Conservation (phyloP, 2,888 invertebrate species). For the Sphaeridia pumilis region DNA sequence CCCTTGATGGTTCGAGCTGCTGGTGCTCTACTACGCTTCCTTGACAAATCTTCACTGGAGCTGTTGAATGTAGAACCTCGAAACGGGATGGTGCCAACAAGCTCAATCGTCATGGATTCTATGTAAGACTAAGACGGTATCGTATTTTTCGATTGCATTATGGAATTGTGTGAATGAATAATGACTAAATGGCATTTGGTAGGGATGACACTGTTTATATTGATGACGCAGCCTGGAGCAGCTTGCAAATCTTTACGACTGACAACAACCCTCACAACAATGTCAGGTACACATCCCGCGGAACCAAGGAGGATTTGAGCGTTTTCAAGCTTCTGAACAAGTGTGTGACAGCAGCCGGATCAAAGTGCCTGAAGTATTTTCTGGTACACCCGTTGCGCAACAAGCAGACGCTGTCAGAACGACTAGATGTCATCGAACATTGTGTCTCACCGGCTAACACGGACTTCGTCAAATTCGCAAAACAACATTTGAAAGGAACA, state of each 20-base stretch:
- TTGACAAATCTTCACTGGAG: constrained; percentile 53
- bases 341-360: constrained; percentile 59
- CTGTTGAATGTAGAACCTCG: constrained; percentile 38
- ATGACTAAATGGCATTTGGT: constrained; percentile 21
- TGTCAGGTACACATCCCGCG: constrained; percentile 47
- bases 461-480: constrained; percentile 51
- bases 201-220: constrained; percentile 58
- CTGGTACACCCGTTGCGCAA: constrained; percentile 60
- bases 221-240: constrained; percentile 58
- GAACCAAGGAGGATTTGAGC: constrained; percentile 56
- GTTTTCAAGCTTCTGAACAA: constrained; percentile 58
- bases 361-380: constrained; percentile 48
- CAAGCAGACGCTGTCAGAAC: constrained; percentile 47
- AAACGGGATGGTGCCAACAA: constrained; percentile 41
- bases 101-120: constrained; percentile 48
- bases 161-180: background rate
- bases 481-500: constrained; percentile 50
- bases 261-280: constrained; percentile 65
- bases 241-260: constrained; percentile 63
- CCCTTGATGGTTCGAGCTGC: constrained; percentile 54
- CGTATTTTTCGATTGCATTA: background rate
- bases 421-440: constrained; percentile 59
- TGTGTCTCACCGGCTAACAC: constrained; percentile 52
- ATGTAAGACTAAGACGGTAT: constrained; percentile 45
- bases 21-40: constrained; percentile 57